Evolutionary conservation across 53 echinoderm and acorn worm species (phyloP), one percentile per base, ranked within the genome.

Genomic region (Holothuria leucospilota): DNA sequence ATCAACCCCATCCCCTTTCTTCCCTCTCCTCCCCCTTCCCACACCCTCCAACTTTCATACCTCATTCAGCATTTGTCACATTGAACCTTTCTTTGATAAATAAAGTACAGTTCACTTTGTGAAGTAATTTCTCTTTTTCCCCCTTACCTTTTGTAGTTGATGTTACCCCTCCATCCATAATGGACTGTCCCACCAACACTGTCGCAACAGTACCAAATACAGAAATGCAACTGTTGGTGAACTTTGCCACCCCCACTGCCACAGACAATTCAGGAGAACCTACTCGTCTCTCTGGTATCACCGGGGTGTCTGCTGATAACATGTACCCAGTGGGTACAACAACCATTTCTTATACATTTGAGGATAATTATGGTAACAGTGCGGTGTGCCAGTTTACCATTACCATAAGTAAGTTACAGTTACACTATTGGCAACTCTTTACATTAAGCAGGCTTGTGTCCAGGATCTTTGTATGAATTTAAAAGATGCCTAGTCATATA

Each of bases 191-290:
- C 13, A 13, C 34, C 9, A 58, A 86, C 60, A 39, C 39, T 14
- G 0, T 16, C 7, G 39, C 18, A 29, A 59, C 74, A 10, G 24
- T 59, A 13, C 21, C 13, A 58, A 85, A 38, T 2, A 71, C 85
- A 6, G 16, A 72, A 46, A 38, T 10, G 5, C 40, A 39, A 39
- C 21, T 46, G 2, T 13, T 5, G 20, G 41, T 72, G 20, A 40
- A 18, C 18, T 84, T 87, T 84, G 18, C 63, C 41, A 69, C 58
- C 27, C 91, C 91, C 3, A 64, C 74, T n/a, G 87, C 91, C 30
- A 77, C 78, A 20, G 91, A 91, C n/a, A 91, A 91, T 69, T 87
- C 88, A 10, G 88, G 88, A 3, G 68, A 72, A 12, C 29, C 29
- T 21, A 2, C 72, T 23, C 21, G 34, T 14, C 72, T 87, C 18